Conservation (phyloP, 1,140 invertebrate species). For the Cydia amplana region DNA sequence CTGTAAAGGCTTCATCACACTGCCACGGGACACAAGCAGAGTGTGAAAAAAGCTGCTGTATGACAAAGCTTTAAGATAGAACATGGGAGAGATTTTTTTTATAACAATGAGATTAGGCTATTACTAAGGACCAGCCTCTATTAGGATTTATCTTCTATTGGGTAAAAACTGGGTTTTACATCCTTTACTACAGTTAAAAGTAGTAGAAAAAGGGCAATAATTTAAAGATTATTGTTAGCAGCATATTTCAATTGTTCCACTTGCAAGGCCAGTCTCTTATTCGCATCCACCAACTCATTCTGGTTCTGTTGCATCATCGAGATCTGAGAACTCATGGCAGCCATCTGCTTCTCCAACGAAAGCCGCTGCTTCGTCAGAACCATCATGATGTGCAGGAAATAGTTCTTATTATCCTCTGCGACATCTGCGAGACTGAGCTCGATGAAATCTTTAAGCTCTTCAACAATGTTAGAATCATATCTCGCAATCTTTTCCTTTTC, state of each 20-base stretch:
- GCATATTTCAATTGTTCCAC: slow-evolving; percentile 67
- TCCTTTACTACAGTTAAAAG: background rate
- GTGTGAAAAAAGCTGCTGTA: too few relatives aligned
- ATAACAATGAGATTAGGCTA: background rate
- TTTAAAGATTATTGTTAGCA: slow-evolving; percentile 14
- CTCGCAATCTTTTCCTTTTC: slow-evolving; percentile 42
- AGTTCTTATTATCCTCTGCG: slow-evolving; percentile 69
- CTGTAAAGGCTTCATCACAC: too few relatives aligned
- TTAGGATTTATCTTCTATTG: background rate
- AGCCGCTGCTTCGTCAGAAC: slow-evolving; percentile 74
- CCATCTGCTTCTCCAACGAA: slow-evolving; percentile 72
- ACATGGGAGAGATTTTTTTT: background rate
- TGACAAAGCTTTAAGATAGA: too few relatives aligned
- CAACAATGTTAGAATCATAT: slow-evolving; percentile 53
- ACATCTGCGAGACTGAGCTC: slow-evolving; percentile 67
- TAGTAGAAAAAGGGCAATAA: background rate
- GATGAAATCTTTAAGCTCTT: slow-evolving; percentile 76
- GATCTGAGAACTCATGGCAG: slow-evolving; percentile 62
- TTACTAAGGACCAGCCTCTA: background rate
- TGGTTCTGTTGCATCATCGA: slow-evolving; percentile 64
- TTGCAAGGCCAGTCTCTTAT: slow-evolving; percentile 70
- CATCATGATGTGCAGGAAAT: slow-evolving; percentile 73
- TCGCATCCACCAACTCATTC: slow-evolving; percentile 68
- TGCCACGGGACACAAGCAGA: too few relatives aligned
- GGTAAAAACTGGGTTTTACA: background rate